Conservation (phyloP, 2,888 invertebrate genomes). For the Bembecia ichneumoniformis region DNA sequence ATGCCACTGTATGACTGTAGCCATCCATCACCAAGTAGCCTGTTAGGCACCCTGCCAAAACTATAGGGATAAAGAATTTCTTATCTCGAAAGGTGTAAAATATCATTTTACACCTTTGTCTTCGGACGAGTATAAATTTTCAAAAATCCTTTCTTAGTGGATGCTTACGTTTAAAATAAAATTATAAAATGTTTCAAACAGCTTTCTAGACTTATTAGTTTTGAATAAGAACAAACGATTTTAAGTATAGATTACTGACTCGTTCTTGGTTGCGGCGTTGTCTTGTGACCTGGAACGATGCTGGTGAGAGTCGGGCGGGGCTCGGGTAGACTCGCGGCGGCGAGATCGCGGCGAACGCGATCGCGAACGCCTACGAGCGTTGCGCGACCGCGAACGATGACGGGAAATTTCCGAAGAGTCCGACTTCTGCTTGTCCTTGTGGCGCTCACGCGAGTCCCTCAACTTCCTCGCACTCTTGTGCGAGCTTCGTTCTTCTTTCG, state of each 20-base stretch:
- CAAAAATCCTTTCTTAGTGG: too few relatives aligned
- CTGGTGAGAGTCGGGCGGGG: constrained; percentile 13
- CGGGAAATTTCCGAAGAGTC: constrained; percentile 36
- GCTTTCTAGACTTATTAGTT: too few relatives aligned
- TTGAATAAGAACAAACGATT: too few relatives aligned
- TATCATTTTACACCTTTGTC: too few relatives aligned
- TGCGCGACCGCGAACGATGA: constrained; percentile 34
- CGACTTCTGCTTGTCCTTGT: constrained; percentile 36
- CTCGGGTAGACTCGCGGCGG: too few relatives aligned
- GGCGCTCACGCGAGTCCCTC: constrained; percentile 34
- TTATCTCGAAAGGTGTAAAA: neutral
- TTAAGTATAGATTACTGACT: constrained; percentile 46
- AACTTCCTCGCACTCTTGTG: constrained; percentile 39
- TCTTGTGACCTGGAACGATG: constrained; percentile 58
- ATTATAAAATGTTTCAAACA: neutral
- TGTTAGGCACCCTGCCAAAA: too few relatives aligned
- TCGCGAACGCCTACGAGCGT: constrained; percentile 27
- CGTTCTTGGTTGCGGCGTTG: constrained; percentile 46
- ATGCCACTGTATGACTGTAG: too few relatives aligned
- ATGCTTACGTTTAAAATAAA: too few relatives aligned
- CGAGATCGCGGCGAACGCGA: constrained; percentile 9
- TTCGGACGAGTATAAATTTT: too few relatives aligned
- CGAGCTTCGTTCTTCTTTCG: constrained; percentile 37
- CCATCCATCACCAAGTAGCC: too few relatives aligned
- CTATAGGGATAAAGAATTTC: too few relatives aligned